phyloP scores from a whole-genome alignment of 2,797 vertebrate species.

The Cuculus canorus region DNA sequence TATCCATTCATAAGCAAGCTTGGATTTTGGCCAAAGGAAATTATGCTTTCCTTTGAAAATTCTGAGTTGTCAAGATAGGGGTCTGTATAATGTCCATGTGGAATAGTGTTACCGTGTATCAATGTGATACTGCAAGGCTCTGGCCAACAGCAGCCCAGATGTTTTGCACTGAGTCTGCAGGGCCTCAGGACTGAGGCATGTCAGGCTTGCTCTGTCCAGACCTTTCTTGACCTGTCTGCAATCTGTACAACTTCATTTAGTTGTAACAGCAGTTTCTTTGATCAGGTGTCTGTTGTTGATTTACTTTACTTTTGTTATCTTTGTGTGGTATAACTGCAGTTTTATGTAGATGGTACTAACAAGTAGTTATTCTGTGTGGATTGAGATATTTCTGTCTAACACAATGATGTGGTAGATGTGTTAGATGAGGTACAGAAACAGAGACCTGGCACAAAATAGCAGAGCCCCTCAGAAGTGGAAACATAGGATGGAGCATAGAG shows the following conservation, averaged over 20 bases:
- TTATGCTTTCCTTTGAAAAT: background rate
- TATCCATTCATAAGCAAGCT: background rate
- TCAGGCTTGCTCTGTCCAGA: background rate
- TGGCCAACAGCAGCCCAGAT: background rate
- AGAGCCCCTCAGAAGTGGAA: background rate
- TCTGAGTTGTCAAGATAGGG: background rate
- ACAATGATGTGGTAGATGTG: background rate
- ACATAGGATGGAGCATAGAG: rapidly evolving
- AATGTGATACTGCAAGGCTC: background rate
- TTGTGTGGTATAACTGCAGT: background rate
- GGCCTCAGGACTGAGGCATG: background rate
- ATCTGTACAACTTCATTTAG: background rate
- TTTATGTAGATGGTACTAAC: background rate
- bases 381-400: background rate
- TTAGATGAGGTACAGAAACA: background rate
- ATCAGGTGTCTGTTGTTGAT: background rate
- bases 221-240: background rate
- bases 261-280: background rate
- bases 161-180: background rate
- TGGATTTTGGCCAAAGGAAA: background rate
- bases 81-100: rapidly evolving
- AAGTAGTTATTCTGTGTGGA: background rate
- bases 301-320: background rate
- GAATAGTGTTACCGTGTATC: background rate
- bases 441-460: background rate